Evolutionary conservation across 2,113 vertebrate genomes (phyloP).

Genomic region (Colaptes auratus): DNA sequence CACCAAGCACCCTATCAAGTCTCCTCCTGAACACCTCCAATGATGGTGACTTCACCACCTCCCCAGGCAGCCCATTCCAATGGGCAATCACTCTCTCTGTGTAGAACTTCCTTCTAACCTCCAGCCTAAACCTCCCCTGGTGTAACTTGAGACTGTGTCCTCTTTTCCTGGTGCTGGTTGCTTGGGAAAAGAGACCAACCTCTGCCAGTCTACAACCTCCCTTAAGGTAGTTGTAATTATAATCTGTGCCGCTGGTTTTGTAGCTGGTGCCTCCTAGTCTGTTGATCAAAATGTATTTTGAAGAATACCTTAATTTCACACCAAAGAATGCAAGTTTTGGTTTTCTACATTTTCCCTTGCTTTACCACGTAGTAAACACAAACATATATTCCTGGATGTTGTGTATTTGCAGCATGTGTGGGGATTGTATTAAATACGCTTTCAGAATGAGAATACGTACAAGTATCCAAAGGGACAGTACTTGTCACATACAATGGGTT

Average conservation of each 20-base stretch:
- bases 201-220: no score
- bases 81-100: no score
- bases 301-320: not conserved
- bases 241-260: not conserved
- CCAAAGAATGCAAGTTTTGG: not conserved
- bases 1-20: no score
- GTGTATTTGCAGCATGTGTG: not conserved
- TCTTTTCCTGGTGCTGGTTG: no score
- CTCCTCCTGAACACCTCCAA: no score
- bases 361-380: not conserved
- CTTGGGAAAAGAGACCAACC: no score
- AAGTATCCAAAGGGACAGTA: conserved; percentile 88
- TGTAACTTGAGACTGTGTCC: no score
- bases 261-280: not conserved
- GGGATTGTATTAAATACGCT: not conserved
- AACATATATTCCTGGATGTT: not conserved
- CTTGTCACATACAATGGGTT: conserved; percentile 84
- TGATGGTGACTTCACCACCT: no score
- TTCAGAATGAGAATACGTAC: conserved; percentile 77
- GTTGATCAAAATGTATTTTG: not conserved
- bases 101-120: no score
- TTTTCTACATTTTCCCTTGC: not conserved
- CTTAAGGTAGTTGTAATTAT: no score
- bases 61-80: no score
- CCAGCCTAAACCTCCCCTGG: no score